Percentiles rank a stretch among this genome's conserved stretches.
Conservation (phyloP, 2,113 vertebrate species). For the Indicator maculatus region DNA sequence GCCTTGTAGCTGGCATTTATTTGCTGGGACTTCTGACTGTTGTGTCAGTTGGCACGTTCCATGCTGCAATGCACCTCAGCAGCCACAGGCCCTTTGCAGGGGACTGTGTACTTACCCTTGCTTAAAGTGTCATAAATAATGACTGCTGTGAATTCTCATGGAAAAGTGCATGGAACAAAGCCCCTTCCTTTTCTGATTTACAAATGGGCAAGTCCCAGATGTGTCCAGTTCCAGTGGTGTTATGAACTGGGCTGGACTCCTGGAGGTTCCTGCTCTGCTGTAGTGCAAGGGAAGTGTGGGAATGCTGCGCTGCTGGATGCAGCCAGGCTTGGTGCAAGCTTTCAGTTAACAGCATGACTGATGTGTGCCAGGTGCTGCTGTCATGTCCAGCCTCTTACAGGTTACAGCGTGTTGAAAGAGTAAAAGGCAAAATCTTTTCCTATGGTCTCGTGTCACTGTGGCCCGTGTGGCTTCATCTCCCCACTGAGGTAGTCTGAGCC, state of each 20-base stretch:
- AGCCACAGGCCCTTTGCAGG: fast-evolving
- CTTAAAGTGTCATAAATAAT: neutral
- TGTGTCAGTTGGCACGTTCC: fast-evolving
- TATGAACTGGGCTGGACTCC: neutral
- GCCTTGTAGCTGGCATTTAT: neutral
- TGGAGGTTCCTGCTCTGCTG: fast-evolving
- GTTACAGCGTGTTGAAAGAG: neutral
- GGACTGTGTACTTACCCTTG: neutral
- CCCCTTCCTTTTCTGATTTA: neutral
- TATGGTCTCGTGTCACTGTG: neutral
- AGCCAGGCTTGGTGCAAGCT: neutral
- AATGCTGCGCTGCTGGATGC: neutral
- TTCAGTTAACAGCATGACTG: neutral
- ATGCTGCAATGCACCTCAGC: neutral
- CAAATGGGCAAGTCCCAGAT: fast-evolving
- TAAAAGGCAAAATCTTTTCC: neutral
- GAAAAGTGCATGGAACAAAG: neutral
- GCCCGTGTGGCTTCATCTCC: neutral
- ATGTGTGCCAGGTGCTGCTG: neutral
- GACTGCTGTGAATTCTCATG: fast-evolving
- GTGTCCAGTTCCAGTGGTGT: neutral
- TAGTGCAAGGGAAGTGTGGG: neutral
- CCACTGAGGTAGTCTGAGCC: neutral
- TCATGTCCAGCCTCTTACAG: neutral
- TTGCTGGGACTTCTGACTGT: neutral